phyloP scores from a whole-genome alignment of 2,888 invertebrate species.

The Sympetrum striolatum region DNA sequence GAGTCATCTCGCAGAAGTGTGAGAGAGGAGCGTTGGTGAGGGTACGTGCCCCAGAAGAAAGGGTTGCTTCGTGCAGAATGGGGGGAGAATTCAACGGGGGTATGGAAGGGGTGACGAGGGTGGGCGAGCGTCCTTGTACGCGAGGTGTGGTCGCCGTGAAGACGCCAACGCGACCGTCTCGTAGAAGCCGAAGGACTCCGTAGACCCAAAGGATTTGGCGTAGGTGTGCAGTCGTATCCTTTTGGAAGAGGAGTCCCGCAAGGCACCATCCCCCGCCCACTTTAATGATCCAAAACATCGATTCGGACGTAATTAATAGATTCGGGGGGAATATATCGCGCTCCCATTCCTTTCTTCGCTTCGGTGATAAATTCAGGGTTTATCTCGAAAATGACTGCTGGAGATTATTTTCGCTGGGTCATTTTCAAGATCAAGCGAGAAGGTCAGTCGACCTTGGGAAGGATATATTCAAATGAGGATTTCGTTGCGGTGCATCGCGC shows the following conservation, averaged over 20 bases:
- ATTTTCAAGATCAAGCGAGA: not conserved
- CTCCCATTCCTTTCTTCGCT: not conserved
- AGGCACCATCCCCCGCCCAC: not conserved
- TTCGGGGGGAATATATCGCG: not conserved
- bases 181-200: conserved; percentile 25
- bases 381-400: not conserved
- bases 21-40: not conserved
- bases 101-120: not conserved
- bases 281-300: not conserved
- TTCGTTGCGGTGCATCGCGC: not conserved
- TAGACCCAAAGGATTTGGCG: not conserved
- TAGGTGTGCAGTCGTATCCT: not conserved
- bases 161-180: conserved; percentile 24
- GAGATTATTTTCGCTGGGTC: not conserved
- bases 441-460: not conserved
- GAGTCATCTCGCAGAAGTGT: not conserved
- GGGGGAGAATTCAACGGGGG: not conserved
- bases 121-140: conserved; percentile 19
- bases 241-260: not conserved
- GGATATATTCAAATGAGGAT: not conserved
- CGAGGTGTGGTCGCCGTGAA: conserved; percentile 31
- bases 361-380: not conserved
- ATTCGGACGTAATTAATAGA: not conserved
- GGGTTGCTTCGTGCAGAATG: not conserved
- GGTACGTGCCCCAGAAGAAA: not conserved